These are phyloP conservation scores for Penaeus chinensis DNA, from an alignment of 1,140 invertebrate species.

Conservation along the genomic window DNA sequence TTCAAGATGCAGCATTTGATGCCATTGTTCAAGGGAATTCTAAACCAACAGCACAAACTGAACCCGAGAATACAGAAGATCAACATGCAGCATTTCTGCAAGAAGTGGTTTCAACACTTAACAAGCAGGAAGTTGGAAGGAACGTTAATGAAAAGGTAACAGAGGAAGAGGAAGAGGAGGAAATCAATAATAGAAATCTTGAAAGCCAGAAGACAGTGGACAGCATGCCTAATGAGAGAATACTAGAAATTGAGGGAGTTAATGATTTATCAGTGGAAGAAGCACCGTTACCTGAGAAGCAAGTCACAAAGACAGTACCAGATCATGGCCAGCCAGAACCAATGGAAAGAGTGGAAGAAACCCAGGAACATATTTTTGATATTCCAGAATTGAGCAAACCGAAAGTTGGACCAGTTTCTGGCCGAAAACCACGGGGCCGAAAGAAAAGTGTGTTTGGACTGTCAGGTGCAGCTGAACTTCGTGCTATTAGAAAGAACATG, in stretches of 20 bases:
- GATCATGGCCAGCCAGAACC: too few species aligned
- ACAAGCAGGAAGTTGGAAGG: constrained; percentile 24
- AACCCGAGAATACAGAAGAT: constrained; percentile 14
- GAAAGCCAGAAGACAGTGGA: not conserved
- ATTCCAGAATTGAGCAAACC: too few species aligned
- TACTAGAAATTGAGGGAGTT: too few species aligned
- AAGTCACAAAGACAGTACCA: too few species aligned
- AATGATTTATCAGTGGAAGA: too few species aligned
- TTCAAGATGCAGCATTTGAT: constrained; percentile 64
- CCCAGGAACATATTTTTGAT: too few species aligned
- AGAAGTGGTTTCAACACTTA: constrained; percentile 46
- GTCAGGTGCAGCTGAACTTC: constrained; percentile 58
- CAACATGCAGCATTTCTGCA: constrained; percentile 41
- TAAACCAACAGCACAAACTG: not conserved
- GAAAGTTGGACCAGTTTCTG: too few species aligned
- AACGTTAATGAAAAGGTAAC: not conserved
- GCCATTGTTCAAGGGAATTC: constrained; percentile 51
- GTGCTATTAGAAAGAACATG: constrained; percentile 61
- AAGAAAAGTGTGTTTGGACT: constrained; percentile 49
- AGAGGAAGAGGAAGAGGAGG: constrained; percentile 18
- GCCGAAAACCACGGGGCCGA: constrained; percentile 8
- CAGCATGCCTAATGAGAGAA: not conserved
- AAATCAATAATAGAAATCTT: not conserved
- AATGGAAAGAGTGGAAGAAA: too few species aligned
- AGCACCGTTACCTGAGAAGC: too few species aligned